Evolutionary conservation across 2,113 vertebrate species (phyloP).

Genomic region (Alectura lathami): DNA sequence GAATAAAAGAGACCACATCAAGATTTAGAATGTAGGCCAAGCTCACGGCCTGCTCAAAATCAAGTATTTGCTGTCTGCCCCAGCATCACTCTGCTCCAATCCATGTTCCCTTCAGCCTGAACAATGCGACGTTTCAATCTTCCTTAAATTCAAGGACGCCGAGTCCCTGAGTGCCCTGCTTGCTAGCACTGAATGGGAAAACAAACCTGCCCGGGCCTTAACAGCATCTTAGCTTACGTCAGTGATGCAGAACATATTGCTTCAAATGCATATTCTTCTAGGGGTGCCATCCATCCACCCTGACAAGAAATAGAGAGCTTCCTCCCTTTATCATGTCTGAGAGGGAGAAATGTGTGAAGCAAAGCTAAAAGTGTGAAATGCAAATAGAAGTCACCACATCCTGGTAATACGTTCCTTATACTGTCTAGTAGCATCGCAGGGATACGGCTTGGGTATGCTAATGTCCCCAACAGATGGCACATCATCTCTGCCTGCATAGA

Average conservation of each 20-base stretch:
- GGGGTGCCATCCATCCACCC: conserved; percentile 53
- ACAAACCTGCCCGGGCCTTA: conserved; percentile 15
- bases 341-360: conserved; percentile 52
- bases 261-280: conserved; percentile 23
- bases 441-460: not conserved
- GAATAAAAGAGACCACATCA: not conserved
- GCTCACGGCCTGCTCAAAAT: conserved; percentile 18
- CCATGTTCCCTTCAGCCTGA: conserved; percentile 7
- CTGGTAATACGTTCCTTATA: not conserved
- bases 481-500: not conserved
- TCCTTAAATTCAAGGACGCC: conserved; percentile 64
- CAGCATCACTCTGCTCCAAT: conserved; percentile 15
- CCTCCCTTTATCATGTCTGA: conserved; percentile 55
- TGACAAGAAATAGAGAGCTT: conserved; percentile 50
- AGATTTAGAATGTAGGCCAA: conserved; percentile 19
- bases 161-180: conserved; percentile 5
- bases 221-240: conserved; percentile 42
- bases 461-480: conserved; percentile 21
- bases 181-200: conserved; percentile 21
- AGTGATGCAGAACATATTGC: conserved; percentile 59
- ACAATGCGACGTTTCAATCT: conserved; percentile 55
- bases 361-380: conserved; percentile 46
- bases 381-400: conserved; percentile 18
- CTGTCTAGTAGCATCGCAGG: not conserved
- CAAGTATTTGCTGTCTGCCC: conserved; percentile 11